Evolutionary conservation across 2,888 invertebrate genomes (phyloP), one percentile per base, ranked within the genome.

Genomic region (Dryomyza anilis): DNA sequence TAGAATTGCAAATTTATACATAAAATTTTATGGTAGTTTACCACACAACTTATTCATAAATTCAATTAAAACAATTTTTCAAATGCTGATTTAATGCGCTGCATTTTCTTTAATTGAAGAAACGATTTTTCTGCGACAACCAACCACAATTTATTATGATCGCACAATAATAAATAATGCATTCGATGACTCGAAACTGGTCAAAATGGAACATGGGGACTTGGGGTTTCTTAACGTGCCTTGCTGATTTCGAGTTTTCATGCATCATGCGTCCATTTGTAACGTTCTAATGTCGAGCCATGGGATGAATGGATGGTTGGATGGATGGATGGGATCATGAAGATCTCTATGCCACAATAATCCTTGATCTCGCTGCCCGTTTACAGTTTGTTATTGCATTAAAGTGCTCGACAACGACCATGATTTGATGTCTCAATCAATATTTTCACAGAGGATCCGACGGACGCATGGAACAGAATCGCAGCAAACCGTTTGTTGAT

Each of bases 361-460:
- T 50, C 60, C 60, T 36, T 60, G 60, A 52, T 50, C 39, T 50
- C 21, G n/a, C 25, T 33, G 12, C 19, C 27, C 52, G 36, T 60
- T n/a, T 48, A 23, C 6, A 33, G 48, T 60, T 50, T 60, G 48
- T 30, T 23, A 48, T 60, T 60, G 50, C 29, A 45, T 46, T 58
- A 30, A 14, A 21, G 19, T 29, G 19, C 10, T 16, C 27, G 16
- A 25, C 23, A 53, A 29, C 39, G 21, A 21, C 25, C 10, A 39
- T 23, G 61, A 39, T 53, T 52, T 61, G 53, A 61, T 61, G 53
- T 52, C 61, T 61, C 61, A 61, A 61, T 61, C 61, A 59, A 59
- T 27, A 16, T 25, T 25, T 14, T 14, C 16, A 52, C 23, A 23
- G 39, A 6, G 3, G 7, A n/a, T 39, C 39, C 3, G 39, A 39